Evolutionary conservation across 2,113 vertebrate species (phyloP), one percentile per base, ranked within the genome.

Genomic region (Trichomycterus rosablanca): DNA sequence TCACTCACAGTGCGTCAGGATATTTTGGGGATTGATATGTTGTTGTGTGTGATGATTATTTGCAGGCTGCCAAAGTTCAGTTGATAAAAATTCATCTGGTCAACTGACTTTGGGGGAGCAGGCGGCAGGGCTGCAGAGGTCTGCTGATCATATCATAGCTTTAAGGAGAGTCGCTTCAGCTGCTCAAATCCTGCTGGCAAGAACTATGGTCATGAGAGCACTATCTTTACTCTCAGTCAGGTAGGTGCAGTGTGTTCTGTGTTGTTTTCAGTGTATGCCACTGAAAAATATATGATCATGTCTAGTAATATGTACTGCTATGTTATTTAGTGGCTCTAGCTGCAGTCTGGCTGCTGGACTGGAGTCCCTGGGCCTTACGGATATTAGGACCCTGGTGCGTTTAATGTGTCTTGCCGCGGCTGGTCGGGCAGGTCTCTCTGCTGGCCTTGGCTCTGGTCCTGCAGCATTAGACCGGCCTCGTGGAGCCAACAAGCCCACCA

Each of bases 201-300:
- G 96, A 72, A 98, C 94, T 7, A 98, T 98, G 96, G 95, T 98
- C 73, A 98, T 98, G 96, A 88, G 96, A 76, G 94, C 95, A 0
- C 86, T 98, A 46, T 98, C 95, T 0, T 86, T 98, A 24, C 82
- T 98, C n/a, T 98, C 92, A 8, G 92, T 93, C 78, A 93, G 92
- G 92, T 92, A 4, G 30, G 63, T 52, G 12, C 37, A 30, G 5
- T 15, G 34, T 11, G 1, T n/a, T 39, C 11, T 12, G 37, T 40
- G 5, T 14, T 40, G 11, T 5, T 35, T 12, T 1, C 5, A 48
- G 7, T 34, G 16, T n/a, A n/a, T n/a, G n/a, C n/a, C n/a, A n/a
- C 8, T 4, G 4, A 15, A 20, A 7, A 7, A n/a, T 46, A 1
- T 9, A 7, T 18, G 5, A 19, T 11, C 5, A 35, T 48, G 1